Evolutionary conservation across 1,140 invertebrate genomes (phyloP), one percentile per base, ranked within the genome.

Genomic region (Antheraea mylitta): DNA sequence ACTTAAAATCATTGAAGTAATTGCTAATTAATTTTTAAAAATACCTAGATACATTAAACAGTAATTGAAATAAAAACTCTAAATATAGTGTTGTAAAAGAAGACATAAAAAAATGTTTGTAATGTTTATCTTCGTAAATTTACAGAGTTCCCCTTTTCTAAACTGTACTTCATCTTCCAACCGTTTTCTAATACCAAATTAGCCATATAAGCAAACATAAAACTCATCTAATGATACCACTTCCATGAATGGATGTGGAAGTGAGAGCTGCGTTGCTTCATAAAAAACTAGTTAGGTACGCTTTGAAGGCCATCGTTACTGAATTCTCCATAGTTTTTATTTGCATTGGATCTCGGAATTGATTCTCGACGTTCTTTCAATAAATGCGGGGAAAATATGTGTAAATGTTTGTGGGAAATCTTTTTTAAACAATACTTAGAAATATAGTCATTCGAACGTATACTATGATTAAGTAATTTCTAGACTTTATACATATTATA

Each of bases 251-350:
- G 71, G 75, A 68, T 66, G 70, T 80, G 68, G 74, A 76, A 80
- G 82, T 83, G 82, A 87, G 79, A 87, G 78, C 74, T 61, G 69
- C 22, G 64, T 64, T 10, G 58, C 67, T 65, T 66, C 69, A 69
- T 71, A 71, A 78, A 82, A 85, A 84, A 88, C 86, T 78, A 73
- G 69, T 83, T 80, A 85, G 83, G 82, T 71, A 78, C 81, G 81
- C 86, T 84, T 80, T 78, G 85, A 83, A 83, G 80, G 72, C 78
- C 79, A 80, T 86, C 82, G 82, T 87, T 89, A 89, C 82, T 79
- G 85, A 86, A 87, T 89, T 89, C 82, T 77, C 75, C 69, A 70
- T 77, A 78, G 79, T 89, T 90, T 90, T 89, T 90, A 80, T 69
- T 73, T 59, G 48, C 22, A 64, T 71, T 67, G 76, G 65, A 69